Evolutionary conservation across 1,140 invertebrate genomes (phyloP).

Genomic region (Mercenaria mercenaria): DNA sequence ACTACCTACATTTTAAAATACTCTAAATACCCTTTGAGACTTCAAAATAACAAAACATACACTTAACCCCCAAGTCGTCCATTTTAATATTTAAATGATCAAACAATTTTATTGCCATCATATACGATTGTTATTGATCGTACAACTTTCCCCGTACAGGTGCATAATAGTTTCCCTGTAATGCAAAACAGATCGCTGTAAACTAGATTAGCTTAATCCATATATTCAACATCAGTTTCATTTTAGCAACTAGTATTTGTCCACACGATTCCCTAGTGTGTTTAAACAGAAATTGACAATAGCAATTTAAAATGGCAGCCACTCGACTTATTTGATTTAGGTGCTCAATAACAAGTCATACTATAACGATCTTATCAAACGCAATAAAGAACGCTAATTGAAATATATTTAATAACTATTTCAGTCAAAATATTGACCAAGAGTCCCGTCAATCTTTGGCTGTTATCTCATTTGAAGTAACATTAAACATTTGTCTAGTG

Average conservation of each 20-base stretch:
- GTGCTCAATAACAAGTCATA: not conserved
- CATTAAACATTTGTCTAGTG: no score
- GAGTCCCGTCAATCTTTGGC: no score
- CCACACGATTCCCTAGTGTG: not conserved
- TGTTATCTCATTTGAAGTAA: no score
- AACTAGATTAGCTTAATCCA: not conserved
- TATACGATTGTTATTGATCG: not conserved
- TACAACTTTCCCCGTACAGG: no score
- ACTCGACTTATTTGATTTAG: constrained; percentile 8
- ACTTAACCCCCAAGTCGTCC: no score
- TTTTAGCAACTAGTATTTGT: not conserved
- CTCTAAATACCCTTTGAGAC: no score
- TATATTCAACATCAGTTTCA: constrained; percentile 3
- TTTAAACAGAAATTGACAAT: not conserved
- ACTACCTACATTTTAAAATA: no score
- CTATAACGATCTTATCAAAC: not conserved
- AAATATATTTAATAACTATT: not conserved
- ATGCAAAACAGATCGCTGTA: not conserved
- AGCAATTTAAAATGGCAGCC: not conserved
- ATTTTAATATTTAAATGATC: not conserved
- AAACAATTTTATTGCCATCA: not conserved
- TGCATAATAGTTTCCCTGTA: no score
- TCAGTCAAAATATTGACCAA: no score
- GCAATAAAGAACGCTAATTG: not conserved
- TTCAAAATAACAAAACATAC: no score